Percentiles rank a stretch among this genome's conserved stretches.
Evolutionary conservation across 1,140 invertebrate species (phyloP).

Genomic region (Drosophila repletoides): DNA sequence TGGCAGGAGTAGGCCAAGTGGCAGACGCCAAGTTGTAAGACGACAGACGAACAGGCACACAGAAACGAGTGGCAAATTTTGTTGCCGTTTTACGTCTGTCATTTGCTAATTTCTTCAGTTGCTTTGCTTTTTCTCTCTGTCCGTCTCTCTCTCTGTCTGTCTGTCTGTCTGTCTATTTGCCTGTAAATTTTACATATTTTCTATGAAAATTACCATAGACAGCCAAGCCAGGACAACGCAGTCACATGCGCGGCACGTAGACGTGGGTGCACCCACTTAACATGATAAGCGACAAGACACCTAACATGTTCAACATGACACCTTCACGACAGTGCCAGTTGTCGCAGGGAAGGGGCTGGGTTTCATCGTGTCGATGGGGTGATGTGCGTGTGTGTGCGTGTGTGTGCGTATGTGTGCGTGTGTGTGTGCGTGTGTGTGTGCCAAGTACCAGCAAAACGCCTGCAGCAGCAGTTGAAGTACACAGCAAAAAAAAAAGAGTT

Average conservation of each 20-base stretch:
- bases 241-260: slow-evolving; percentile 62
- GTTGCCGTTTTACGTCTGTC: slow-evolving; percentile 48
- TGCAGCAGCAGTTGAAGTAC: slow-evolving; percentile 35
- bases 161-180: slow-evolving; percentile 17
- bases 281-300: slow-evolving; percentile 80
- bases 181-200: slow-evolving; percentile 73
- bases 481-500: too few species aligned
- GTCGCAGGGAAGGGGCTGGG: slow-evolving; percentile 21
- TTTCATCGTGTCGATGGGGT: too few species aligned
- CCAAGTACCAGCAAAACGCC: slow-evolving; percentile 36
- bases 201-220: slow-evolving; percentile 76
- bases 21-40: slow-evolving; percentile 41
- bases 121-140: slow-evolving; percentile 29
- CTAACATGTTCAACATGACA: slow-evolving; percentile 80
- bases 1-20: slow-evolving; percentile 77
- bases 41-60: background rate
- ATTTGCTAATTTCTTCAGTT: slow-evolving; percentile 71
- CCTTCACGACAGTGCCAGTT: slow-evolving; percentile 65
- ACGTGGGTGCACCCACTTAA: slow-evolving; percentile 74
- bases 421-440: background rate
- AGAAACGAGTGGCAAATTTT: slow-evolving; percentile 69
- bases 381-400: too few species aligned
- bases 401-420: background rate
- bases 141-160: slow-evolving; percentile 19
- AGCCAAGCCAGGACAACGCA: slow-evolving; percentile 19